These are phyloP conservation scores for Zoroaster sp. DNA, from an alignment of 53 echinoderm and acorn worm genomes.

Conservation along the genomic window DNA sequence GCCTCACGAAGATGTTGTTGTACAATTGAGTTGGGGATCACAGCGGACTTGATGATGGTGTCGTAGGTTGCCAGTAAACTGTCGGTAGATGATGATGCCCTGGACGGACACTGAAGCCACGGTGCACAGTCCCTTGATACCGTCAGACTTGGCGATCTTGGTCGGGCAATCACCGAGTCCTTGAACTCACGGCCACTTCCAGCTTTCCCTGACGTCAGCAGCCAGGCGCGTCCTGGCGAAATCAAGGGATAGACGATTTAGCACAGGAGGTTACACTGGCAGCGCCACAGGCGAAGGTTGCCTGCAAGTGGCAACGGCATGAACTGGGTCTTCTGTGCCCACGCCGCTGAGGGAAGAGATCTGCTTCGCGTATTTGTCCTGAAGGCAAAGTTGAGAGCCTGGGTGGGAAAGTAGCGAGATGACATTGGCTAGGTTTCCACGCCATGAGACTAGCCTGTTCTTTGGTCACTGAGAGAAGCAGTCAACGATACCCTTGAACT, in stretches of 20 bases:
- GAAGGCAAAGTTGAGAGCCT: conserved; percentile 98
- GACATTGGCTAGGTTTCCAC: conserved; percentile 94
- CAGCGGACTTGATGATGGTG: conserved; percentile 85
- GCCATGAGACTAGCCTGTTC: conserved; percentile 91
- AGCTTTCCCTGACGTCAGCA: conserved; percentile 81
- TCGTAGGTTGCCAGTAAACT: conserved; percentile 97
- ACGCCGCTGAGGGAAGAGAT: conserved; percentile 90
- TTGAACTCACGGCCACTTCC: conserved; percentile 76
- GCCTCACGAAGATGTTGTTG: conserved; percentile 73
- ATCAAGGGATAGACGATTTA: conserved; percentile 96
- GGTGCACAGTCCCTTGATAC: conserved; percentile 75
- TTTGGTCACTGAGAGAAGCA: conserved; percentile 86
- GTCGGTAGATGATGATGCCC: conserved; percentile 98
- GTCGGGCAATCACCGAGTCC: conserved; percentile 76
- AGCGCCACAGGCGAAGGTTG: conserved; percentile 91
- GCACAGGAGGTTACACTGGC: conserved; percentile 92
- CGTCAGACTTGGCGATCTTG: conserved; percentile 82
- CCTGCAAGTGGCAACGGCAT: conserved; percentile 90
- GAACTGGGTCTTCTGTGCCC: conserved; percentile 85
- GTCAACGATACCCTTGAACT: conserved; percentile 94
- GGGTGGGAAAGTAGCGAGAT: conserved; percentile 97
- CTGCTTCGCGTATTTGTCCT: conserved; percentile 89
- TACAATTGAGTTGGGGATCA: conserved; percentile 71
- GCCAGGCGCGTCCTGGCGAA: conserved; percentile 93
- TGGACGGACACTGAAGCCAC: conserved; percentile 94